A percentile compares a stretch with the other conserved stretches of the same genome.
Evolutionary conservation across 1,140 invertebrate genomes (phyloP).

Genomic region (Ditylenchus dipsaci): DNA sequence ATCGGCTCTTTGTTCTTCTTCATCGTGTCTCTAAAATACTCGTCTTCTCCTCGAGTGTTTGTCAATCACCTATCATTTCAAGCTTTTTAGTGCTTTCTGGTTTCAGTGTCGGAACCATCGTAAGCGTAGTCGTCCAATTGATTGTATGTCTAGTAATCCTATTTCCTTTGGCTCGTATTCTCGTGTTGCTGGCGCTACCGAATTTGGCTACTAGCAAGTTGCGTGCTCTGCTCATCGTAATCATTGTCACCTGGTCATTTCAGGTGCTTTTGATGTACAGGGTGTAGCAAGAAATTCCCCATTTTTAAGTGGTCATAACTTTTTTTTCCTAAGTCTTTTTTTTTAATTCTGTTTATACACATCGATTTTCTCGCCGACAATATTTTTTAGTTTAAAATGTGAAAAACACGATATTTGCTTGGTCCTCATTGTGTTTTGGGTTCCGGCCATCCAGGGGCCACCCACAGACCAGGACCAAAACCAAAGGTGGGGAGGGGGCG

Average conservation of each 20-base stretch:
- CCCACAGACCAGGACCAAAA: too few relatives aligned
- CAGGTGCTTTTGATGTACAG: conserved; percentile 25
- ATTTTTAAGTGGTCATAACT: too few relatives aligned
- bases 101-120: conserved; percentile 30
- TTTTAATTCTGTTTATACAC: too few relatives aligned
- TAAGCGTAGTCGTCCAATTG: conserved; percentile 29
- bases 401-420: too few relatives aligned
- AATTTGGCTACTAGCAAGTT: conserved; percentile 32
- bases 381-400: too few relatives aligned
- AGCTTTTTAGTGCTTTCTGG: background rate
- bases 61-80: background rate
- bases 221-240: conserved; percentile 24
- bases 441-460: too few relatives aligned
- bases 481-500: too few relatives aligned
- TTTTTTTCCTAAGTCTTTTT: too few relatives aligned
- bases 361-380: too few relatives aligned
- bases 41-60: conserved; percentile 12
- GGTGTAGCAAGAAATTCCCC: too few relatives aligned
- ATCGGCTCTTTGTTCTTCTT: conserved; percentile 32
- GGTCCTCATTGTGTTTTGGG: too few relatives aligned
- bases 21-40: conserved; percentile 28
- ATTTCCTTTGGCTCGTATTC: conserved; percentile 23
- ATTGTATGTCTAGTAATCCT: conserved; percentile 16
- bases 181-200: conserved; percentile 32
- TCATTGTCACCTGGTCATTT: conserved; percentile 40